phyloP scores from a whole-genome alignment of 1,140 invertebrate species.

The Trinorchestia longiramus region DNA sequence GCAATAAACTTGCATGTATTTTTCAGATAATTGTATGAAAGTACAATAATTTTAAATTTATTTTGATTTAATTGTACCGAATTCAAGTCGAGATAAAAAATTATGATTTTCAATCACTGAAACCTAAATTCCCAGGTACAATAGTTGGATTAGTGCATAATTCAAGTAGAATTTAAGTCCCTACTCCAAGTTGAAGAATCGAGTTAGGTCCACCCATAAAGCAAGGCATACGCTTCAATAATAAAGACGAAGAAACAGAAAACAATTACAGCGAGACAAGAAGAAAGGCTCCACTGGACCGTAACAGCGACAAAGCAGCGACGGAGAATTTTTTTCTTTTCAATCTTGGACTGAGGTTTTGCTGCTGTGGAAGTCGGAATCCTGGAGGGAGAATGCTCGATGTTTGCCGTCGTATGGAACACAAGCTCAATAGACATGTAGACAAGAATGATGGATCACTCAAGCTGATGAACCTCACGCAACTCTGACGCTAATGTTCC shows the following conservation, averaged over 20 bases:
- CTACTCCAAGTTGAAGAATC: background rate
- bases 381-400: background rate
- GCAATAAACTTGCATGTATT: no score
- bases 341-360: background rate
- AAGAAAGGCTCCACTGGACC: conserved; percentile 38
- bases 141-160: background rate
- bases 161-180: background rate
- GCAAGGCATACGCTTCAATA: background rate
- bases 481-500: background rate
- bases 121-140: background rate
- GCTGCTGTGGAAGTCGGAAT: background rate
- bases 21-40: no score
- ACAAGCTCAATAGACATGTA: background rate
- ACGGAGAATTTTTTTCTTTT: background rate
- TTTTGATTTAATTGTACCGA: no score
- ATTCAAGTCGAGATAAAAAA: no score
- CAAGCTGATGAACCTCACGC: background rate
- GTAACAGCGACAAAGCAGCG: conserved; percentile 16
- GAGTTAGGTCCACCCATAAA: background rate
- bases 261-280: background rate
- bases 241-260: background rate
- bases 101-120: no score
- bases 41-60: no score
- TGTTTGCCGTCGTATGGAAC: conserved; percentile 1
- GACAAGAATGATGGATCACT: background rate